Evolutionary conservation across 2,888 invertebrate genomes (phyloP).

Genomic region (Disparrhopalites patrizii): DNA sequence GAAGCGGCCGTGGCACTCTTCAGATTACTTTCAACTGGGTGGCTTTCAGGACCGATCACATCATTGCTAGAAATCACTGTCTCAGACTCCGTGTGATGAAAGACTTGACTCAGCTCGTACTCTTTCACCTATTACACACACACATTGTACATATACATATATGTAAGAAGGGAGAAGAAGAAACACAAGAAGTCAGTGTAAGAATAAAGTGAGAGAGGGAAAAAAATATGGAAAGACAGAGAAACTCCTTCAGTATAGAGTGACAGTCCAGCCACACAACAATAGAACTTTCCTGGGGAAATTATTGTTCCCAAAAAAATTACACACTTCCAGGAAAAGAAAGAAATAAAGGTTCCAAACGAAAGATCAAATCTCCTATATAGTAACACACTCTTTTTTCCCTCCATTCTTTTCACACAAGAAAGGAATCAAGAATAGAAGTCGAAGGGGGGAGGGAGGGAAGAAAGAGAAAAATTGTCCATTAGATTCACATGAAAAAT

Average conservation of each 20-base stretch:
- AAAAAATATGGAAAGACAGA: background rate
- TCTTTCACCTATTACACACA: constrained; percentile 86
- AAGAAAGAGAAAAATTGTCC: background rate
- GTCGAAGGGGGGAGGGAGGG: background rate
- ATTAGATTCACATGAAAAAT: background rate
- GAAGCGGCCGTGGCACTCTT: constrained; percentile 46
- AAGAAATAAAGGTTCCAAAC: background rate
- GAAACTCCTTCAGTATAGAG: background rate
- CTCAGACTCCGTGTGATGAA: constrained; percentile 66
- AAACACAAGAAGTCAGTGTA: background rate
- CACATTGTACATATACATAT: too few species aligned
- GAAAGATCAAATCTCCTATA: too few species aligned
- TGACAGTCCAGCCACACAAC: constrained; percentile 6
- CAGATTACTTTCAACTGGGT: constrained; percentile 50
- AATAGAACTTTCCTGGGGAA: background rate
- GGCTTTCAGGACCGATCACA: constrained; percentile 74
- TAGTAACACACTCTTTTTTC: background rate
- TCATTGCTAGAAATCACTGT: constrained; percentile 46
- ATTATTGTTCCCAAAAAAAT: too few species aligned
- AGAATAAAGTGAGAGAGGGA: background rate
- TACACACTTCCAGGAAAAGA: background rate
- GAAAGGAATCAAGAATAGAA: background rate
- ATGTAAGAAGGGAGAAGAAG: too few species aligned
- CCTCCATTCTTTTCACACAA: background rate
- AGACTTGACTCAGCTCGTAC: constrained; percentile 63